phyloP scores from a whole-genome alignment of 1,140 invertebrate genomes.

The Sycophaga agraensis region DNA sequence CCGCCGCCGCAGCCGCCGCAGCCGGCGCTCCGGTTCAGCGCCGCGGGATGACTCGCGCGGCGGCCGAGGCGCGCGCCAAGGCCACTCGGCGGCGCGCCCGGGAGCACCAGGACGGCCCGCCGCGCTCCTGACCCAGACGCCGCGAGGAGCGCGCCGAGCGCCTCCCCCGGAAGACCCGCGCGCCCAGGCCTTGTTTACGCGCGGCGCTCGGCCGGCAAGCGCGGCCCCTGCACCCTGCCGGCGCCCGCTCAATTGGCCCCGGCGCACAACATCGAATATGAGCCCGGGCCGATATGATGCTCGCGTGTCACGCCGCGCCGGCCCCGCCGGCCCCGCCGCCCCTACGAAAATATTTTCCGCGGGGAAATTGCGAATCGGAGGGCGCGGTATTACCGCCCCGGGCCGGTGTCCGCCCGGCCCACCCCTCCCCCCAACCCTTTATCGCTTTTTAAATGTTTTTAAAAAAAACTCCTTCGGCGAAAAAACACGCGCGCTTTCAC shows the following conservation, averaged over 20 bases:
- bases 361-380: slow-evolving; percentile 1
- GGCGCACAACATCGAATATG: too few relatives aligned
- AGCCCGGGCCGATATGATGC: too few relatives aligned
- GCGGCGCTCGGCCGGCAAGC: not conserved
- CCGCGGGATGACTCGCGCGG: not conserved
- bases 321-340: too few relatives aligned
- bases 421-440: not conserved
- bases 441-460: not conserved
- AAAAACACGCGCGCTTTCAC: not conserved
- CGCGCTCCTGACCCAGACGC: not conserved
- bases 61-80: not conserved
- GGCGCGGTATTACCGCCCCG: slow-evolving; percentile 7
- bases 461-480: too few relatives aligned
- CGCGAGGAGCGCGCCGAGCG: too few relatives aligned
- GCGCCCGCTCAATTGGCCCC: too few relatives aligned
- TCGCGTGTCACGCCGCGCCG: too few relatives aligned
- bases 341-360: slow-evolving; percentile 15
- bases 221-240: too few relatives aligned
- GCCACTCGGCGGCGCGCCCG: not conserved
- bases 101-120: not conserved
- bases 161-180: not conserved
- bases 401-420: too few relatives aligned
- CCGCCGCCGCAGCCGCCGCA: too few relatives aligned
- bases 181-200: slow-evolving; percentile 13
- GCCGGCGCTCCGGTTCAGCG: too few relatives aligned